Evolutionary conservation across 1,140 invertebrate genomes (phyloP).

Genomic region (Cotesia chilonis): DNA sequence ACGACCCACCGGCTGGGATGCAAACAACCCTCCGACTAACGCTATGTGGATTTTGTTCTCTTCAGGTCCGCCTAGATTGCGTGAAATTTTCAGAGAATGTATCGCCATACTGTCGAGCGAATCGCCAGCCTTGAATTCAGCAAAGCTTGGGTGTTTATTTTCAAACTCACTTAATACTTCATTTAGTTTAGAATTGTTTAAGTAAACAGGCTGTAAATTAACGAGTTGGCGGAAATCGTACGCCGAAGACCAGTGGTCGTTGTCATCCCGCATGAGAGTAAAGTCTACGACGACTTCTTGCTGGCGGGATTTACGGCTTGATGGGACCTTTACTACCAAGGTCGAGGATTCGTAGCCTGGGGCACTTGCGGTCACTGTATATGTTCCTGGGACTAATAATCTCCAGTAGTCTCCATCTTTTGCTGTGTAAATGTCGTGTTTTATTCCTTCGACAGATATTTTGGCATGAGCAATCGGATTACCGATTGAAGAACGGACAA

Average conservation of each 20-base stretch:
- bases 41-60: conserved; percentile 84
- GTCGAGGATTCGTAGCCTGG: conserved; percentile 74
- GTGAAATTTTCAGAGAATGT: conserved; percentile 72
- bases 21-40: conserved; percentile 84
- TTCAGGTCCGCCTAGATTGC: conserved; percentile 72
- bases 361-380: conserved; percentile 81
- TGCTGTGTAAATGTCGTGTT: conserved; percentile 76
- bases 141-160: conserved; percentile 68
- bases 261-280: conserved; percentile 78
- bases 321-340: conserved; percentile 71
- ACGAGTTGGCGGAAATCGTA: conserved; percentile 55
- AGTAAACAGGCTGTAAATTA: conserved; percentile 55
- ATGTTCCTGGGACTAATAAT: conserved; percentile 85
- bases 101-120: conserved; percentile 70
- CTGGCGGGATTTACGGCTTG: conserved; percentile 48
- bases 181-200: conserved; percentile 70
- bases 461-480: conserved; percentile 77
- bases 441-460: conserved; percentile 77
- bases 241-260: conserved; percentile 74
- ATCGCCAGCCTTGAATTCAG: conserved; percentile 72
- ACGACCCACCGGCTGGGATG: conserved; percentile 82
- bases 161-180: conserved; percentile 72
- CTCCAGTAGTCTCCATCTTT: conserved; percentile 92
- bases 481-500: conserved; percentile 81
- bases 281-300: conserved; percentile 77